Percentiles rank a stretch among this genome's conserved stretches.
Evolutionary conservation across 92 coral and sea anemone species (phyloP).

Genomic region (Chrysogorgia sp.): DNA sequence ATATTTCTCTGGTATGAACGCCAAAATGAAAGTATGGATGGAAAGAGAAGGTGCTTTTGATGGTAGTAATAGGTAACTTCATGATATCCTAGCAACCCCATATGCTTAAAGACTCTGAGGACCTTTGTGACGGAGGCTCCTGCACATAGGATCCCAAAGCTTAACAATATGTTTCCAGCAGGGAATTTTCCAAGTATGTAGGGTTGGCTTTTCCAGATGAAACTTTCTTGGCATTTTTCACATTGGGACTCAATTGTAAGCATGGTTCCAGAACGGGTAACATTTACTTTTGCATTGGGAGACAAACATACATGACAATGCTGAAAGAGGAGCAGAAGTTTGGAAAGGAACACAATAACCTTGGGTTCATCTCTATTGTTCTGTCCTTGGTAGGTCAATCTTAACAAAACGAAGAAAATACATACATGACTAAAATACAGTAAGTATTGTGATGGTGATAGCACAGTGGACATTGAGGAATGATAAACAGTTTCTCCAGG

Average conservation of each 20-base stretch:
- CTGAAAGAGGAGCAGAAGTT: conserved; percentile 58
- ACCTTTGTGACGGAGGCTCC: conserved; percentile 21
- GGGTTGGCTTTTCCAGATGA: conserved; percentile 16
- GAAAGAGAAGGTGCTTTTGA: conserved; percentile 53
- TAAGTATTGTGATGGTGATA: neutral
- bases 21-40: conserved; percentile 50
- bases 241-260: conserved; percentile 1
- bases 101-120: conserved; percentile 18
- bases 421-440: neutral
- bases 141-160: conserved; percentile 18
- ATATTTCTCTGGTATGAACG: conserved; percentile 27
- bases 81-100: conserved; percentile 36
- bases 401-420: conserved; percentile 18
- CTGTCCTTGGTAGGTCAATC: conserved; percentile 48
- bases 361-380: conserved; percentile 66
- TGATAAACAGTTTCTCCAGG: too few species aligned
- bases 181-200: conserved; percentile 32
- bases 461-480: neutral
- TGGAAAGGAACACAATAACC: conserved; percentile 61
- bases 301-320: conserved; percentile 69
- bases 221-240: conserved; percentile 19
- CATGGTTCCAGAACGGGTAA: conserved; percentile 29
- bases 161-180: conserved; percentile 24
- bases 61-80: conserved; percentile 57
- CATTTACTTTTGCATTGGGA: conserved; percentile 41